Evolutionary conservation across 2,888 invertebrate genomes (phyloP).

Genomic region (Chymomyza amoena): DNA sequence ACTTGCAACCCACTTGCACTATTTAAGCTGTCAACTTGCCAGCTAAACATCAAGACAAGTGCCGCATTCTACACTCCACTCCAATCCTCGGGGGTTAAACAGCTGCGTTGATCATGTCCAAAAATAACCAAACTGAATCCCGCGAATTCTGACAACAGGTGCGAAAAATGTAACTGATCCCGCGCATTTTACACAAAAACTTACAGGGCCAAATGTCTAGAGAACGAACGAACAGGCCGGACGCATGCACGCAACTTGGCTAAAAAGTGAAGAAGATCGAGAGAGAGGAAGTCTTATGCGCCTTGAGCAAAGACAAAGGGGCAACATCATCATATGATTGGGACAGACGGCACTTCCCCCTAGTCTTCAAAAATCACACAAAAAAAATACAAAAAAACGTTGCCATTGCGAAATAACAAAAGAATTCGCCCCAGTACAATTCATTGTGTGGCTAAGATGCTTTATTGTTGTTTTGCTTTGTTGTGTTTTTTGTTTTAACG

Average conservation of each 20-base stretch:
- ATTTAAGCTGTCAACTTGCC: conserved; percentile 56
- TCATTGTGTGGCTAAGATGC: background rate
- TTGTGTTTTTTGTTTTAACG: background rate
- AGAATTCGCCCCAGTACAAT: conserved; percentile 45
- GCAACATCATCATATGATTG: background rate
- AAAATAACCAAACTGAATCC: background rate
- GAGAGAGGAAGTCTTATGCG: conserved; percentile 12
- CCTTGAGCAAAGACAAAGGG: background rate
- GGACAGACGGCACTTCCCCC: background rate
- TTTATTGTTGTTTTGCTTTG: conserved; percentile 5
- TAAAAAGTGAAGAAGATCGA: no score
- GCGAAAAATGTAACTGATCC: conserved; percentile 42
- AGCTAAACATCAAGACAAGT: conserved; percentile 1
- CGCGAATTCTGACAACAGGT: conserved; percentile 50
- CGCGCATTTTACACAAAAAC: conserved; percentile 1
- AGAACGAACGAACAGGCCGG: background rate
- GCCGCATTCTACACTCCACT: background rate
- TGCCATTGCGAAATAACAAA: conserved; percentile 69
- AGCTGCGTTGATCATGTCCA: conserved; percentile 31
- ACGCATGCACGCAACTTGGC: background rate
- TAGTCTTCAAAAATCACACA: conserved; percentile 8
- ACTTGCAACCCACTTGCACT: conserved; percentile 21
- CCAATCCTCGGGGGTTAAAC: conserved; percentile 17
- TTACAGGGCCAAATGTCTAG: conserved; percentile 4
- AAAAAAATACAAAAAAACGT: conserved; percentile 39